A percentile compares a stretch with the other conserved stretches of the same genome.
Evolutionary conservation across 2,888 invertebrate genomes (phyloP).

Genomic region (Hedya salicella): DNA sequence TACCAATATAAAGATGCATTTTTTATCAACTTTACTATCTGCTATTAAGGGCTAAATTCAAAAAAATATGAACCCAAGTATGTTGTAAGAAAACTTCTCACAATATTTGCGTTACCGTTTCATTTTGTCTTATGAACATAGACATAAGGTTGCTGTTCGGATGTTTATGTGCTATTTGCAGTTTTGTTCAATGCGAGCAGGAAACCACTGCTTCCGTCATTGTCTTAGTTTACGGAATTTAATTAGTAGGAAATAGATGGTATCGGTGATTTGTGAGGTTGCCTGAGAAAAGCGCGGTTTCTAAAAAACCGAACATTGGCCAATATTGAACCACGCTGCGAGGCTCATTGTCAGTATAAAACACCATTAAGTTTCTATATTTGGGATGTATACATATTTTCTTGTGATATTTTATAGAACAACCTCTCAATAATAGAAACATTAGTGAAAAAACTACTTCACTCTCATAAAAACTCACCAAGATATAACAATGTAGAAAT

Average conservation of each 20-base stretch:
- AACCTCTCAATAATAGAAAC: no score
- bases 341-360: no score
- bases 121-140: background rate
- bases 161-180: slow-evolving; percentile 19
- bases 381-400: no score
- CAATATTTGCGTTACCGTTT: slow-evolving; percentile 4
- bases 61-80: background rate
- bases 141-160: slow-evolving; percentile 2
- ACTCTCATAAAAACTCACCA: no score
- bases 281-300: slow-evolving; percentile 18
- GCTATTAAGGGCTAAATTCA: slow-evolving; percentile 17
- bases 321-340: background rate
- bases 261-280: slow-evolving; percentile 32
- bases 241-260: slow-evolving; percentile 42
- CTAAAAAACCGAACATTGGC: background rate
- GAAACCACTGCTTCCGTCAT: slow-evolving; percentile 44
- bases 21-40: background rate
- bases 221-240: slow-evolving; percentile 41
- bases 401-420: no score
- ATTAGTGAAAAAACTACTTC: no score
- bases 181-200: slow-evolving; percentile 26
- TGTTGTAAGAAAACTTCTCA: background rate
- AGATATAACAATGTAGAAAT: no score
- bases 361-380: no score
- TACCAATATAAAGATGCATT: slow-evolving; percentile 11